A percentile compares a stretch with the other conserved stretches of the same genome.
Conservation (phyloP, 2,797 vertebrate genomes). For the Helostoma temminkii region DNA sequence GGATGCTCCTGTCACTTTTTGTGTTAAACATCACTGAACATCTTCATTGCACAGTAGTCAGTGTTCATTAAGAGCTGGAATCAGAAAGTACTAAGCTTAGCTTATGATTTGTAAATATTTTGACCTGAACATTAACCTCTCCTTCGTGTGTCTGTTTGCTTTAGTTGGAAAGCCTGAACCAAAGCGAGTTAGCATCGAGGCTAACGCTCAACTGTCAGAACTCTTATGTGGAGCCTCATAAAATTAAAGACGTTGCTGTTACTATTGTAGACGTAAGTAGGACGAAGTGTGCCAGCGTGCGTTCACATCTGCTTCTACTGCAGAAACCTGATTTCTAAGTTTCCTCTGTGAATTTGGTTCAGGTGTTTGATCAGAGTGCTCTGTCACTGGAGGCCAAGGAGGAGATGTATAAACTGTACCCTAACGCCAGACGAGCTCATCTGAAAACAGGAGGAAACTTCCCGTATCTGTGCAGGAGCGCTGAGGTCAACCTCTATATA, state of each 20-base stretch:
- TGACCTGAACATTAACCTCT: background rate
- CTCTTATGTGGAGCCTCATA: constrained; percentile 98
- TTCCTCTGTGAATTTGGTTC: background rate
- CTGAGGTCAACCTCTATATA: constrained; percentile 97
- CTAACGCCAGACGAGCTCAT: constrained; percentile 94
- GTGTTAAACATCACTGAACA: too few species aligned
- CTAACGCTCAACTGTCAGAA: constrained; percentile 99
- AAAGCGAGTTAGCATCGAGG: constrained; percentile 95
- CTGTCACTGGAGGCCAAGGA: constrained; percentile 97
- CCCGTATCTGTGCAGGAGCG: constrained; percentile 96
- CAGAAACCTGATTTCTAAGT: background rate
- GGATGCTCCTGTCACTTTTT: too few species aligned
- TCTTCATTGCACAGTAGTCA: too few species aligned
- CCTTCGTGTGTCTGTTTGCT: constrained; percentile 1
- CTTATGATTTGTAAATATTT: too few species aligned
- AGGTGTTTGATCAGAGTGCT: constrained; percentile 99
- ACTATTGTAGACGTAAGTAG: constrained; percentile 96
- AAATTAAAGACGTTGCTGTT: constrained; percentile 94
- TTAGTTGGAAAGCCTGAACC: constrained; percentile 95
- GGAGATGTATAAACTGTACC: constrained; percentile 99
- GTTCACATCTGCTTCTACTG: accelerated
- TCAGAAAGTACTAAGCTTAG: too few species aligned
- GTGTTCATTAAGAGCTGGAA: too few species aligned
- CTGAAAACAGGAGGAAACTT: constrained; percentile 99
- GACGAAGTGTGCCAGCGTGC: accelerated